These are phyloP conservation scores for Gallinago paraguaiae DNA, from an alignment of 2,113 vertebrate species.

Conservation along the genomic window DNA sequence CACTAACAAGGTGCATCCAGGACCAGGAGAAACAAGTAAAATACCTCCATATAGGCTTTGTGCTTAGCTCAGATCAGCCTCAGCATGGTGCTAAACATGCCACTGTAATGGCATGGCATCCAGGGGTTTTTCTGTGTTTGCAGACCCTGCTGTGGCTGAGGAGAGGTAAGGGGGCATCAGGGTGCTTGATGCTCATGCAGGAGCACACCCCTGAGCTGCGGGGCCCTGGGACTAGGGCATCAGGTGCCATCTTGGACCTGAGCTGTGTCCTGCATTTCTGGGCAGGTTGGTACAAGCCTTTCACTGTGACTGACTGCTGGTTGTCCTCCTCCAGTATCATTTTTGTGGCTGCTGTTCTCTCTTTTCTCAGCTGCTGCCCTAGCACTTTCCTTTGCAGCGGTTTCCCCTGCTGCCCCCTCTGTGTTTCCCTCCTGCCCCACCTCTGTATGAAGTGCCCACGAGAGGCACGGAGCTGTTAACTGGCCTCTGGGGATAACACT, in stretches of 20 bases:
- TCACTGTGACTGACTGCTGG: neutral
- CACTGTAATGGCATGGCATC: neutral
- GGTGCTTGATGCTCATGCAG: neutral
- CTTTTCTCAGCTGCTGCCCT: neutral
- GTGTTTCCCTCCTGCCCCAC: neutral
- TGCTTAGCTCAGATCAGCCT: neutral
- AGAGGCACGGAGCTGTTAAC: neutral
- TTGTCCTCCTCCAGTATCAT: neutral
- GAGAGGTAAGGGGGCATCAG: neutral
- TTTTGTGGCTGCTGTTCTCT: neutral
- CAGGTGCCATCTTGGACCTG: neutral
- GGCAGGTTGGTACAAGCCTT: neutral
- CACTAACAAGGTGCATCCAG: neutral
- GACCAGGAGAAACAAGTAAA: neutral
- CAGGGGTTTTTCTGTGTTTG: neutral
- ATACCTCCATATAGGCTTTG: neutral
- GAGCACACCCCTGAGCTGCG: neutral
- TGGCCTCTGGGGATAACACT: neutral
- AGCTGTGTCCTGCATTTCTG: neutral
- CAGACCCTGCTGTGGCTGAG: neutral
- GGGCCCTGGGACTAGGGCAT: neutral
- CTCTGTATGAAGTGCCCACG: neutral
- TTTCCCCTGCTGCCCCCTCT: neutral
- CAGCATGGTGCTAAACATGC: rapidly evolving
- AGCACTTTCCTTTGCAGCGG: neutral